Percentiles rank a stretch among this genome's conserved stretches.
Conservation (phyloP, 2,888 invertebrate species). For the Pollenia amentaria region DNA sequence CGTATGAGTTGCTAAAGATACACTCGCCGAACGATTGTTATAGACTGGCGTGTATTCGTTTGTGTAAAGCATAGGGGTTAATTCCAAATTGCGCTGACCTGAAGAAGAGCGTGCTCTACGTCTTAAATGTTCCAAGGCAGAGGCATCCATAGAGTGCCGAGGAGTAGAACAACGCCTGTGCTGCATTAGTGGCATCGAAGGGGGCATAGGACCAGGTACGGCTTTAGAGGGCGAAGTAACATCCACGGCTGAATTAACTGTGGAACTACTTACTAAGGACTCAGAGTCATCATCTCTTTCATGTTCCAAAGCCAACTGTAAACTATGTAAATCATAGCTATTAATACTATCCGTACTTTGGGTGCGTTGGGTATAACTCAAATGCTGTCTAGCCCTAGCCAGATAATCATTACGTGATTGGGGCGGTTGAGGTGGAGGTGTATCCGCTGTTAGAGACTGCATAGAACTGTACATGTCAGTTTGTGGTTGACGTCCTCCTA, state of each 20-base stretch:
- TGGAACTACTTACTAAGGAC: conserved; percentile 71
- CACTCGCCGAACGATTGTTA: conserved; percentile 82
- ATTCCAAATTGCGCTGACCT: conserved; percentile 82
- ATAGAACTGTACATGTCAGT: conserved; percentile 70
- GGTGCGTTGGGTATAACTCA: conserved; percentile 82
- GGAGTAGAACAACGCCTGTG: conserved; percentile 82
- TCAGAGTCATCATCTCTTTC: conserved; percentile 75
- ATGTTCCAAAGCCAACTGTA: conserved; percentile 80
- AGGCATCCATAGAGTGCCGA: conserved; percentile 79
- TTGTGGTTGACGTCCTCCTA: conserved; percentile 50
- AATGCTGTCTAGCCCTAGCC: conserved; percentile 79
- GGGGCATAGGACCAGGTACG: conserved; percentile 75
- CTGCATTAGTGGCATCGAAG: conserved; percentile 82
- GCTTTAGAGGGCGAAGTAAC: not conserved
- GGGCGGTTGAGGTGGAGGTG: conserved; percentile 28
- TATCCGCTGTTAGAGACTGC: conserved; percentile 68
- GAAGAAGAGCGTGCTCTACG: conserved; percentile 79
- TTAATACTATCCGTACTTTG: conserved; percentile 82
- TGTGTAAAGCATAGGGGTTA: conserved; percentile 80
- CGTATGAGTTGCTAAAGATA: conserved; percentile 79
- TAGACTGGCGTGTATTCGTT: conserved; percentile 84
- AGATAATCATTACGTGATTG: conserved; percentile 73
- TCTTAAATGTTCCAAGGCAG: conserved; percentile 75
- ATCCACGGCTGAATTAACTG: conserved; percentile 72
- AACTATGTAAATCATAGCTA: conserved; percentile 80